Evolutionary conservation across 2,888 invertebrate genomes (phyloP).

Genomic region (Ariolimax columbianus): DNA sequence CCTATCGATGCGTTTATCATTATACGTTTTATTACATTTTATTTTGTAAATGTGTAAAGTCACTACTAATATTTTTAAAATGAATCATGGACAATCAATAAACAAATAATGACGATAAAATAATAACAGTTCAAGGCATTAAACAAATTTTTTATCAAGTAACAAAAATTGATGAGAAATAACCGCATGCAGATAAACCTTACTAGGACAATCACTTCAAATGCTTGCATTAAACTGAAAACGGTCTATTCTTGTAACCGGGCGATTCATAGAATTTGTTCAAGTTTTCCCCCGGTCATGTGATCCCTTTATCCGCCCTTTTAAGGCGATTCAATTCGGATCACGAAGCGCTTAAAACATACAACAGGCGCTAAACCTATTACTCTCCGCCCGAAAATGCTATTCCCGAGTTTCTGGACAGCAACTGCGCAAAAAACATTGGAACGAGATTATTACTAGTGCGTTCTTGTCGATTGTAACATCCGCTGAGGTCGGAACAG

Average conservation of each 20-base stretch:
- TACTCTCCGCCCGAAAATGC: constrained; percentile 10
- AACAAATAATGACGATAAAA: no score
- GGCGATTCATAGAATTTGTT: not conserved
- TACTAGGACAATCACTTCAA: not conserved
- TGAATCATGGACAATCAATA: no score
- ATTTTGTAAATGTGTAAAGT: no score
- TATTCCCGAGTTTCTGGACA: not conserved
- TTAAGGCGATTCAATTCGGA: constrained; percentile 26
- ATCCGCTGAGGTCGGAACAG: not conserved
- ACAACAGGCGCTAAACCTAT: constrained; percentile 22
- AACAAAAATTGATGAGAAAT: no score
- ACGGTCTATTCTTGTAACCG: not conserved
- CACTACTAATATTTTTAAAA: no score
- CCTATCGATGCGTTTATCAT: no score
- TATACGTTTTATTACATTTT: no score
- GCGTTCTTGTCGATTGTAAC: not conserved
- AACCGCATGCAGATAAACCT: no score
- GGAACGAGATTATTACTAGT: constrained; percentile 10
- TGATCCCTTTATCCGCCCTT: constrained; percentile 17
- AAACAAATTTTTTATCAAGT: no score
- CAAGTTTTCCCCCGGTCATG: not conserved
- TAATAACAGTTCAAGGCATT: no score
- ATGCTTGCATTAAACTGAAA: not conserved
- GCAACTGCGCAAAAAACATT: not conserved
- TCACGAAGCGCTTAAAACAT: constrained; percentile 27